Evolutionary conservation across 2,888 invertebrate genomes (phyloP), one percentile per base, ranked within the genome.

Genomic region (Brenthis ino): DNA sequence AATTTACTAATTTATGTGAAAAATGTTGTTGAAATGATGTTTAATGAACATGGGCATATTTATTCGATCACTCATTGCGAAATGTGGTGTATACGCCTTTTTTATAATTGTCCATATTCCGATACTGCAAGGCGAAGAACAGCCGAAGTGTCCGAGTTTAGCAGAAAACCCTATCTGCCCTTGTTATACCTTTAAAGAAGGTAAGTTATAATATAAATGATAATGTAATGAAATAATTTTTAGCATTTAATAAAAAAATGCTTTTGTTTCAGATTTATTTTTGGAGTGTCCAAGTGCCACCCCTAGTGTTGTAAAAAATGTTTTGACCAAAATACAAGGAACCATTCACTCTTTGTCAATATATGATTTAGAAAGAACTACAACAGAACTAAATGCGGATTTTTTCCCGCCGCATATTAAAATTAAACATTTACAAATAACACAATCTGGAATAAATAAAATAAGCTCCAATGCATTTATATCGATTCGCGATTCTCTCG

Each of bases 141-240:
- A 91, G 73, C 81, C 91, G 37, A 85, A 95, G 83, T 97, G 97
- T 85, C 96, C 96, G 71, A 95, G 95, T 82, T 93, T 95, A 80
- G 94, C 96, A 80, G 95, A 95, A 79, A 96, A 96, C 86, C 96
- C 96, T 55, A 96, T 96, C 77, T 98, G 98, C 87, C 97, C 97
- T 6, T 98, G 98, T 90, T 98, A 97, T 94, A 97, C 97, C 87
- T 97, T 98, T 88, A 97, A 97, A 89, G 97, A 97, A 93, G 98
- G 95, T 95, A 87, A 83, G 76, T 73, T 64, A 63, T 16, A 37
- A 28, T 58, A 33, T 37, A 33, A 48, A 65, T 60, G 50, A 33
- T 14, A 50, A 11, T 55, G 11, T 3, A 61, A 14, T 53, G 53
- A 24, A n/a, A 48, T 54, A n/a, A 0, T 65, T 51, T 51, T 12